Conservation (phyloP, 1,140 invertebrate genomes). For the Brachionus manjavacas region DNA sequence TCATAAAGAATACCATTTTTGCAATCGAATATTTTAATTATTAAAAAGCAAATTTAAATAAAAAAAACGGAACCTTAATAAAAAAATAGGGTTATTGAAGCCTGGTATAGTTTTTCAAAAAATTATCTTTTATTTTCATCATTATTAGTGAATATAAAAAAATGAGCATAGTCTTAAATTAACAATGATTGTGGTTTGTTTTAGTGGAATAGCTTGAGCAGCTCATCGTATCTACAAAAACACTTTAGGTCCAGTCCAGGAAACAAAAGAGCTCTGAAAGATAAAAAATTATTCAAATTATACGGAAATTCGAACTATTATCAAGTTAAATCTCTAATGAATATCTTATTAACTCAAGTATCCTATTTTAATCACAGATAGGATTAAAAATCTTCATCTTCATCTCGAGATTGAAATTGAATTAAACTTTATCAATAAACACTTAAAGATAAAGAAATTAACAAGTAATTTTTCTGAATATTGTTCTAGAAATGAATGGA, state of each 20-base stretch:
- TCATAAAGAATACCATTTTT: background rate
- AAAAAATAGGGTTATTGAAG: background rate
- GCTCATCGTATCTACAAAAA: background rate
- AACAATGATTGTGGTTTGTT: too few species aligned
- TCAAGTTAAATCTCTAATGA: background rate
- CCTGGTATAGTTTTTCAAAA: too few species aligned
- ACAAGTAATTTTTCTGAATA: background rate
- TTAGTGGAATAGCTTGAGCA: background rate
- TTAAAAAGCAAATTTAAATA: background rate
- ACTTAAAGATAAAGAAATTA: background rate
- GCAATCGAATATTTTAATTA: background rate
- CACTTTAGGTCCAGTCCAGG: background rate
- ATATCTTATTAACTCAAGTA: slow-evolving; percentile 5
- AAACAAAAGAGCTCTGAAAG: background rate
- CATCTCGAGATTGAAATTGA: background rate
- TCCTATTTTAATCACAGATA: slow-evolving; percentile 4
- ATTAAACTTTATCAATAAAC: slow-evolving; percentile 7
- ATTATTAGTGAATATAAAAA: too few species aligned
- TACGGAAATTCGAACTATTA: background rate
- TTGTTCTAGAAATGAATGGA: background rate
- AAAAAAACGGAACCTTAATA: background rate
- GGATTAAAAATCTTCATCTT: background rate
- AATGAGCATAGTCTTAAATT: too few species aligned
- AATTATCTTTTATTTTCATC: too few species aligned
- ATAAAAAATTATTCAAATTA: background rate